A percentile compares a stretch with the other conserved stretches of the same genome.
Conservation (phyloP, 2,888 invertebrate genomes). For the Drosophila kanekoi region DNA sequence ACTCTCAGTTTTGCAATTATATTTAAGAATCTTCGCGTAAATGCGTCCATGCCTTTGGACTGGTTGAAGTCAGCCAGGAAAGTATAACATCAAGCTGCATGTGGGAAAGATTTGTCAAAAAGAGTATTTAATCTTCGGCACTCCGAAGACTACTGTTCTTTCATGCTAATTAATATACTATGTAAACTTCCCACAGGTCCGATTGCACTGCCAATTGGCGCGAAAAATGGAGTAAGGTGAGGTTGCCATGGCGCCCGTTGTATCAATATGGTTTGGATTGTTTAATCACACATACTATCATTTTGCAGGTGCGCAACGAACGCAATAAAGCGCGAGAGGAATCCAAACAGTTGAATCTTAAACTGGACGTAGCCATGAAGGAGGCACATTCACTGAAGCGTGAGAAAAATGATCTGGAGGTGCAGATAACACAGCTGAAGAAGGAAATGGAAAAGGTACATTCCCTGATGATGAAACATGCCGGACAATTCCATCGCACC, state of each 20-base stretch:
- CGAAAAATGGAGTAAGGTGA: conserved; percentile 96
- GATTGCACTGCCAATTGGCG: conserved; percentile 99
- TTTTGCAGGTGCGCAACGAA: conserved; percentile 91
- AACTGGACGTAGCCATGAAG: conserved; percentile 92
- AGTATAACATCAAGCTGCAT: too few species aligned
- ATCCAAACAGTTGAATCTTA: conserved; percentile 91
- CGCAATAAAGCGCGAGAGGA: conserved; percentile 97
- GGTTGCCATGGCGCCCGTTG: conserved; percentile 58
- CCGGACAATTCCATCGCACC: conserved; percentile 88
- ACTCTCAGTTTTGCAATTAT: too few species aligned
- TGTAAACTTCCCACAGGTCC: conserved; percentile 85
- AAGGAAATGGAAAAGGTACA: conserved; percentile 93
- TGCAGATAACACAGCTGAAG: conserved; percentile 91
- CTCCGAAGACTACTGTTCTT: neutral
- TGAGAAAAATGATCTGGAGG: conserved; percentile 91
- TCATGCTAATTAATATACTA: conserved; percentile 5
- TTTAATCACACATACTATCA: conserved; percentile 18
- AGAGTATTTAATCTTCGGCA: neutral
- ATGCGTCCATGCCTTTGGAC: too few species aligned
- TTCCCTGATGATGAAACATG: conserved; percentile 88
- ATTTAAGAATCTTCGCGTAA: too few species aligned
- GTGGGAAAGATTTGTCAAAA: too few species aligned
- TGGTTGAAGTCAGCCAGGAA: too few species aligned
- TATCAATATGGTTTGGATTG: conserved; percentile 54
- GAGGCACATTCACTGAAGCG: conserved; percentile 91